Base-by-base conservation (phyloP, 2,888 invertebrate species). In the Cryptus armator region DNA sequence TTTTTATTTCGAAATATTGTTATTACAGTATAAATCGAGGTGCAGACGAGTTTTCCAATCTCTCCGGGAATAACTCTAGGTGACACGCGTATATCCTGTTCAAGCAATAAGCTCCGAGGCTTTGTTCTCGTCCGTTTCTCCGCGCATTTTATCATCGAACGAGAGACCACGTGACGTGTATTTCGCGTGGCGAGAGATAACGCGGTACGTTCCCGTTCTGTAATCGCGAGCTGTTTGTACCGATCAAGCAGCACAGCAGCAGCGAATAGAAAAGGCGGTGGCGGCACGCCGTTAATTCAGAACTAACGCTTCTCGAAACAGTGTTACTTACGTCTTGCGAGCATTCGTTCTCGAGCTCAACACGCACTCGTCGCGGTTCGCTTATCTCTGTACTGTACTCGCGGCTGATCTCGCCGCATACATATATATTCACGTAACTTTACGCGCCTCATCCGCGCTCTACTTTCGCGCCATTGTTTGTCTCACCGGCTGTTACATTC, bases 181-280 rank as follows among this genome's bases (percentile, higher is more conserved):
- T 77, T 76, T 77, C 81, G 67, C 77, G 48, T 19, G 66, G 19
- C 16, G 67, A 51, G 44, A 81, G 84, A 84, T 81, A 84, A 84
- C 81, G 81, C 59, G 48, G 64, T 74, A 37, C 37, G 59, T 19
- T 80, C 53, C 37, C 74, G 76, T 80, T 68, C 81, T 74, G 75
- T 87, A 83, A 87, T 87, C 86, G 86, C 84, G 82, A 67, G 53
- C 68, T 79, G 85, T 81, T 74, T 66, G 56, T 70, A 68, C 51
- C 72, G 76, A 79, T 77, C 66, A 24, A 43, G 62, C 44, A 64
- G 32, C 12, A 76, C 51, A 43, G 43, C 43, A 64, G 46, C 62
- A 72, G 48, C 81, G 59, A 56, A 24, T 56, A 24, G 56, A 24
- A 19, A 72, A 74, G 67, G 48, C 56, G 62, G 14, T 56, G 51